Percentiles rank a stretch among this genome's conserved stretches.
phyloP scores from a whole-genome alignment of 2,113 vertebrate genomes.

The Cavia porcellus region DNA sequence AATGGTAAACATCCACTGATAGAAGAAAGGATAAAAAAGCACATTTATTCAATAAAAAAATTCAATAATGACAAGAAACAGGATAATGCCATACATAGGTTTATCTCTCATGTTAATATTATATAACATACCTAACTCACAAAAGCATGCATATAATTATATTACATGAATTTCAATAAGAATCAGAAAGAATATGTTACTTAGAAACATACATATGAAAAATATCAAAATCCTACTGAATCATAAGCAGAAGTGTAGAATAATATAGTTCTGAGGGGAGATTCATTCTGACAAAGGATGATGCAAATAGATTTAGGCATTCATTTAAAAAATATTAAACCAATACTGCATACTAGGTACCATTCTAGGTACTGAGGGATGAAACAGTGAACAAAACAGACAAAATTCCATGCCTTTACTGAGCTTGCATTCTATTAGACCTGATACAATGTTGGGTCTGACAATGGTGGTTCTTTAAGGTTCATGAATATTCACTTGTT shows the following conservation, averaged over 20 bases:
- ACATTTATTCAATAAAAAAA: constrained; percentile 56
- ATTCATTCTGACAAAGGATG: not conserved
- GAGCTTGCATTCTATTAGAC: not conserved
- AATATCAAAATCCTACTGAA: not conserved
- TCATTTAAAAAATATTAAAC: constrained; percentile 10
- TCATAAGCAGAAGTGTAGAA: not conserved
- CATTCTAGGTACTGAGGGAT: not conserved
- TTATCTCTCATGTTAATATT: constrained; percentile 1
- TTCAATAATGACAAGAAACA: not conserved
- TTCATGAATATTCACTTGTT: not conserved
- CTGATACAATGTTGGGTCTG: not conserved
- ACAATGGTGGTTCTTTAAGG: not conserved
- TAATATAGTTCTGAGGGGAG: not conserved
- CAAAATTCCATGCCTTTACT: not conserved
- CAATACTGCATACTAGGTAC: not conserved
- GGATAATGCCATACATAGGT: not conserved
- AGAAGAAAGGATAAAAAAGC: not conserved
- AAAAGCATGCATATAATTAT: constrained; percentile 6
- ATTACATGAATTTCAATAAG: not conserved
- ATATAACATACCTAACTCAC: constrained; percentile 6
- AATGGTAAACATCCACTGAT: not conserved
- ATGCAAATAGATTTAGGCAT: not conserved
- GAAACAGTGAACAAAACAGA: not conserved
- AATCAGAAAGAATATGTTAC: not conserved
- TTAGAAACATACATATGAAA: not conserved